These are phyloP conservation scores for Oryzias melastigma DNA, from an alignment of 2,113 vertebrate species.

Conservation along the genomic window DNA sequence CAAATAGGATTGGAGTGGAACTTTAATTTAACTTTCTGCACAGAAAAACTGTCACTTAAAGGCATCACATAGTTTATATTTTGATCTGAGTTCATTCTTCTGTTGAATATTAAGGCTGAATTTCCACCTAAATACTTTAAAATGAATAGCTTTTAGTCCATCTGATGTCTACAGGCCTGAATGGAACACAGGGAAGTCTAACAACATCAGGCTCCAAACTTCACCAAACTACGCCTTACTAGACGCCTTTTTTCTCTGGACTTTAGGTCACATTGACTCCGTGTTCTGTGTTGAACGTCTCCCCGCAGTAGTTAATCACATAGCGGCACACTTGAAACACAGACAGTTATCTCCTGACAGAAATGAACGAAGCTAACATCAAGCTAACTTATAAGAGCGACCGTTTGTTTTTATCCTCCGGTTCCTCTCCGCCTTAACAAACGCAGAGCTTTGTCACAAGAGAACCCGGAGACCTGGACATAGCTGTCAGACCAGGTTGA, in stretches of 20 bases:
- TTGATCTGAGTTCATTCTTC: not conserved
- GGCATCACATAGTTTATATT: not conserved
- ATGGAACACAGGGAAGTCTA: not conserved
- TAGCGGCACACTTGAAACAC: too few species aligned
- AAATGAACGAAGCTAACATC: constrained; percentile 15
- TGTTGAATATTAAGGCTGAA: fast-evolving
- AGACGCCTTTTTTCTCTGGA: not conserved
- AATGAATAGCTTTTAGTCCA: not conserved
- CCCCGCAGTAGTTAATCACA: too few species aligned
- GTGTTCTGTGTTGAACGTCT: too few species aligned
- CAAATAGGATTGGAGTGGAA: not conserved
- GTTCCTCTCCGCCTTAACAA: not conserved
- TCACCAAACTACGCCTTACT: not conserved
- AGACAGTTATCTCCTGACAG: too few species aligned
- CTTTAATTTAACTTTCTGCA: not conserved
- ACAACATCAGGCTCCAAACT: constrained; percentile 1
- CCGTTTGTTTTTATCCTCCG: too few species aligned
- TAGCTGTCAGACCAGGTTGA: constrained; percentile 32
- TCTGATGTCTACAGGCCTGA: constrained; percentile 35
- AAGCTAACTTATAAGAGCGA: constrained; percentile 23
- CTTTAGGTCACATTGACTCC: not conserved
- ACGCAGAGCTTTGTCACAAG: not conserved
- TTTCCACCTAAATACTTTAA: constrained; percentile 1
- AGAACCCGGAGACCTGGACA: not conserved
- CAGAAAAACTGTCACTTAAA: not conserved